Evolutionary conservation across 23 tunicate genomes (phyloP).

Genomic region (Oikopleura vanhoeffeni): DNA sequence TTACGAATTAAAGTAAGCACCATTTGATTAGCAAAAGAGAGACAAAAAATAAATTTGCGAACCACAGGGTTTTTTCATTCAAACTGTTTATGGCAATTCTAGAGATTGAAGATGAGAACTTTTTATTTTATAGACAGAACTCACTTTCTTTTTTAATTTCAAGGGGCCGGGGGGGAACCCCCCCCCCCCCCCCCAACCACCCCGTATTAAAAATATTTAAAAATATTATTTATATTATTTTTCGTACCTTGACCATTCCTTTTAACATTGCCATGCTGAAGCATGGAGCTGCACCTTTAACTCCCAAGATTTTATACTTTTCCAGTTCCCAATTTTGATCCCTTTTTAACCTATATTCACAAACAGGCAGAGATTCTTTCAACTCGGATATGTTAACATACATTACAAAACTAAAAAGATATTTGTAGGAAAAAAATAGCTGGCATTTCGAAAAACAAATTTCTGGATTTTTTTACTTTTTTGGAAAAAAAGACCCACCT

Average conservation of each 20-base stretch:
- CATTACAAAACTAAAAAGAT: slow-evolving; percentile 23
- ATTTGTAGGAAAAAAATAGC: neutral
- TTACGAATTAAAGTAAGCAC: too few species aligned
- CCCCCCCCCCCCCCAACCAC: too few species aligned
- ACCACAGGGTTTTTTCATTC: too few species aligned
- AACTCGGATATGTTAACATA: slow-evolving; percentile 56
- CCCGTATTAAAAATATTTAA: too few species aligned
- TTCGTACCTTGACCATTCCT: neutral
- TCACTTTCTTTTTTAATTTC: too few species aligned
- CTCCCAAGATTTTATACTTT: slow-evolving; percentile 49
- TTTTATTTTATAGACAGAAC: too few species aligned
- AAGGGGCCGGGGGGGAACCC: too few species aligned
- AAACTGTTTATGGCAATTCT: too few species aligned
- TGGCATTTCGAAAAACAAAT: neutral
- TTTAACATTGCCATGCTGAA: slow-evolving; percentile 17
- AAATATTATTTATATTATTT: too few species aligned
- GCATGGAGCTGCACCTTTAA: slow-evolving; percentile 79
- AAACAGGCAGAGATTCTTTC: slow-evolving; percentile 85
- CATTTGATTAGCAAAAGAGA: too few species aligned
- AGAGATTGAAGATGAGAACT: too few species aligned
- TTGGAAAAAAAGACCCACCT: slow-evolving; percentile 12
- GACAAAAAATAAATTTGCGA: too few species aligned
- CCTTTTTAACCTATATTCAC: slow-evolving; percentile 53
- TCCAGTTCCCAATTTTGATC: slow-evolving; percentile 50
- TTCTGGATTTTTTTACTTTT: neutral